Conservation (phyloP, 2,888 invertebrate species). For the Malacosoma neustria region DNA sequence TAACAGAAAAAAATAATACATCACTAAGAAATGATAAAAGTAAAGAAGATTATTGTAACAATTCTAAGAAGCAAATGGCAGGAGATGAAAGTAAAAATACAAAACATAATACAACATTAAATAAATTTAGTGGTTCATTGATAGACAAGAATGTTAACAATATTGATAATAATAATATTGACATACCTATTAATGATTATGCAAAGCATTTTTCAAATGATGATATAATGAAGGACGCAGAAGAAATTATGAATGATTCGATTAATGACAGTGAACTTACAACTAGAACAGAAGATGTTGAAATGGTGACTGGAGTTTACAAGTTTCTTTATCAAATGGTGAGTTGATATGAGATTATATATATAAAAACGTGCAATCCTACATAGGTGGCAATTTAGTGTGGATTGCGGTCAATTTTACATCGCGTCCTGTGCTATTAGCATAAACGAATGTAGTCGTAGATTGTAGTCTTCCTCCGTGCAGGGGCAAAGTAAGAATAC, state of each 20-base stretch:
- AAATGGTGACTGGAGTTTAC: slow-evolving; percentile 22
- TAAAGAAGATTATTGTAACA: neutral
- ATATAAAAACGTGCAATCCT: too few species aligned
- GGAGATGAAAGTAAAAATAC: neutral
- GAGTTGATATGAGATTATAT: too few species aligned
- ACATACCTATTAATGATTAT: neutral
- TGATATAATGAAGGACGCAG: slow-evolving; percentile 16
- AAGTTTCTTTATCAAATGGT: slow-evolving; percentile 17
- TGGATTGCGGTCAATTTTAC: too few species aligned
- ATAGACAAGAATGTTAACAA: neutral
- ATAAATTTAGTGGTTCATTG: neutral
- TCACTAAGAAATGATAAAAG: neutral
- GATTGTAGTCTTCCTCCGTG: too few species aligned
- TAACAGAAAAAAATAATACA: neutral
- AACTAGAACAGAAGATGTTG: slow-evolving; percentile 29
- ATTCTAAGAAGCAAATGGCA: neutral
- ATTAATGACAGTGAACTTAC: slow-evolving; percentile 37
- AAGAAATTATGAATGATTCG: slow-evolving; percentile 26
- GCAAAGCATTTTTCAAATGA: slow-evolving; percentile 40
- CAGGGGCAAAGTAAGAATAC: too few species aligned
- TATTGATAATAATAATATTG: neutral
- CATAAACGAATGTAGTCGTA: too few species aligned
- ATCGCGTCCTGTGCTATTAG: too few species aligned
- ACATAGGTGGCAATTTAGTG: too few species aligned
- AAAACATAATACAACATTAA: neutral